Evolutionary conservation across 1,140 invertebrate genomes (phyloP).

Genomic region (Ericerus pela): DNA sequence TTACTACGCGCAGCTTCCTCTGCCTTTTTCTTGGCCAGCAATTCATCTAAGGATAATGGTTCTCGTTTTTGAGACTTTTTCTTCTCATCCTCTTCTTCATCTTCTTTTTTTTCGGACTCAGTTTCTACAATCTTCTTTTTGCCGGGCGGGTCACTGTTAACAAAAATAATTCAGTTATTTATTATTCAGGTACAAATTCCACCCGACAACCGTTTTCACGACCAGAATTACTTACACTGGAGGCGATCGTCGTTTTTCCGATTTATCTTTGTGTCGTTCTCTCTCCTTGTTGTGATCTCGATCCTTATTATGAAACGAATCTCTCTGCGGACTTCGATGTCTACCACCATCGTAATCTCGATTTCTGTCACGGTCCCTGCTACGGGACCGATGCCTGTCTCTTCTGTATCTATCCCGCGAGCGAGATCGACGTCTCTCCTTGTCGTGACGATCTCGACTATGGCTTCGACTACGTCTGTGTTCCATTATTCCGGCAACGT

Average conservation of each 20-base stretch:
- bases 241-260: constrained; percentile 15
- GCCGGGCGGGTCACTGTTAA: constrained; percentile 17
- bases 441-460: constrained; percentile 12
- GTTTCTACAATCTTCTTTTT: constrained; percentile 25
- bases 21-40: constrained; percentile 89
- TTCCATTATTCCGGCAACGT: too few relatives aligned
- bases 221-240: not conserved
- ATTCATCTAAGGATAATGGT: constrained; percentile 88
- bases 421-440: constrained; percentile 1
- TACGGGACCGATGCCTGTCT: constrained; percentile 3
- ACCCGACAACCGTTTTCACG: not conserved
- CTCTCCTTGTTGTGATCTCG: constrained; percentile 21
- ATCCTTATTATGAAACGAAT: constrained; percentile 13
- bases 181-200: not conserved
- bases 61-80: constrained; percentile 48
- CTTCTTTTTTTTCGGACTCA: constrained; percentile 24
- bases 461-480: not conserved
- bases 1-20: constrained; percentile 85
- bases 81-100: constrained; percentile 28
- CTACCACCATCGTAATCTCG: constrained; percentile 15
- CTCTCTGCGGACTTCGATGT: constrained; percentile 17
- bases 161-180: not conserved
- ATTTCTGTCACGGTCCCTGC: constrained; percentile 14
- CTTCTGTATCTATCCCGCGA: not conserved
- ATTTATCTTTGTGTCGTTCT: constrained; percentile 17